These are phyloP conservation scores for Eledona agricola DNA, from an alignment of 2,888 invertebrate genomes.

Conservation along the genomic window DNA sequence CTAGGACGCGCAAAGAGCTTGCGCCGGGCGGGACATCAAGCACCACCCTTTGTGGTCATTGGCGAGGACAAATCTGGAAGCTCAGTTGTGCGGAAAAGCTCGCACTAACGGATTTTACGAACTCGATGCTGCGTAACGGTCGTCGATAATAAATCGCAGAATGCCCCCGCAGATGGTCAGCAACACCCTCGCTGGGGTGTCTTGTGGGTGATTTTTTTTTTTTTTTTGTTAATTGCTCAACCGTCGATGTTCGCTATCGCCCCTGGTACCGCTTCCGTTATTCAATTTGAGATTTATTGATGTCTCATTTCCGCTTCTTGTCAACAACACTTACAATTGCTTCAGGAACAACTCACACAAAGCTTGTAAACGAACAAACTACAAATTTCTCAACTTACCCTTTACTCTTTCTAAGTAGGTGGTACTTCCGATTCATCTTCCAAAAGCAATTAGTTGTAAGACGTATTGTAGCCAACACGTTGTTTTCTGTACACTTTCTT, in stretches of 20 bases:
- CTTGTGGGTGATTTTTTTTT: slow-evolving; percentile 41
- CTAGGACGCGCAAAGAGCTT: slow-evolving; percentile 49
- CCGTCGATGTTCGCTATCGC: slow-evolving; percentile 22
- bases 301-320: slow-evolving; percentile 45
- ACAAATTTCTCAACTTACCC: no score
- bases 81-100: slow-evolving; percentile 50
- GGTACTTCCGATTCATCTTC: no score
- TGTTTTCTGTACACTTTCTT: no score
- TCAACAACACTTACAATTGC: slow-evolving; percentile 15
- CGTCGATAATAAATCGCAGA: slow-evolving; percentile 51
- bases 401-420: no score
- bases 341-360: no score
- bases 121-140: slow-evolving; percentile 48
- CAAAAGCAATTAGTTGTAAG: no score
- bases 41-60: slow-evolving; percentile 42
- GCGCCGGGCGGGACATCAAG: slow-evolving; percentile 55
- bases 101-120: slow-evolving; percentile 51
- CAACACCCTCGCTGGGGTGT: slow-evolving; percentile 50
- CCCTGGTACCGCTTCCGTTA: slow-evolving; percentile 45
- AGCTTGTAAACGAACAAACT: no score
- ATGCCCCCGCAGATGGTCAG: slow-evolving; percentile 56
- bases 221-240: slow-evolving; percentile 48
- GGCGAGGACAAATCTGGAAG: slow-evolving; percentile 50
- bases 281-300: slow-evolving; percentile 48
- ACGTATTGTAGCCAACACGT: no score